Evolutionary conservation across 2,113 vertebrate genomes (phyloP), one percentile per base, ranked within the genome.

Genomic region (Girardinichthys multiradiatus): DNA sequence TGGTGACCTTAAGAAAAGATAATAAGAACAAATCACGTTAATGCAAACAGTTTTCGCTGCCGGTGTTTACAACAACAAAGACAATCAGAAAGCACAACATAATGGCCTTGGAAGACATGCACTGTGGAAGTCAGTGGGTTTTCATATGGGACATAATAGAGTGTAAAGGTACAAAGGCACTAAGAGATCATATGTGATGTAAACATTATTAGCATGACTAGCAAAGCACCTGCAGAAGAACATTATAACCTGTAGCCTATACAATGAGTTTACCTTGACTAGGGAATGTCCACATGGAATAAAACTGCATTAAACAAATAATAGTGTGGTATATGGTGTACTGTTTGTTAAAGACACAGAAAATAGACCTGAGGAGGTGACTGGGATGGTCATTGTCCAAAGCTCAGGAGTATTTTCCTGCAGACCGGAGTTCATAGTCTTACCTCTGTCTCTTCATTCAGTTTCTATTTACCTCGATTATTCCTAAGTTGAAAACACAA

Each of bases 21-120:
- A 70, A 86, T 64, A 79, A 75, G 64, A 83, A 76, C 76, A 79
- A 82, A 86, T 80, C 80, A 54, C 72, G 76, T 79, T 73, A 74
- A 39, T 64, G 70, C 68, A 81, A 84, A 82, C 24, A 70, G 65
- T 27, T 61, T 39, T 10, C 10, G 33, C 48, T 14, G 74, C 54
- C 57, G 1, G 10, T 75, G 82, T 86, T 87, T 84, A 86, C 81
- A 75, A 26, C 64, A 19, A 66, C 61, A 33, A 17, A 33, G 45
- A 72, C 70, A 80, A 78, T 82, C 72, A 75, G 26, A 51, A 75
- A 64, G 51, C 35, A 48, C 21, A 37, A 45, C 62, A 29, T 66
- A 51, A 54, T 39, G 59, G 67, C 74, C 61, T 57, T 31, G n/a
- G 42, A 70, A 67, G 57, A 28, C 48, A 35, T 71, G 58, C 8